Evolutionary conservation across 2,113 vertebrate genomes (phyloP), one percentile per base, ranked within the genome.

Genomic region (Syrmaticus mikado): DNA sequence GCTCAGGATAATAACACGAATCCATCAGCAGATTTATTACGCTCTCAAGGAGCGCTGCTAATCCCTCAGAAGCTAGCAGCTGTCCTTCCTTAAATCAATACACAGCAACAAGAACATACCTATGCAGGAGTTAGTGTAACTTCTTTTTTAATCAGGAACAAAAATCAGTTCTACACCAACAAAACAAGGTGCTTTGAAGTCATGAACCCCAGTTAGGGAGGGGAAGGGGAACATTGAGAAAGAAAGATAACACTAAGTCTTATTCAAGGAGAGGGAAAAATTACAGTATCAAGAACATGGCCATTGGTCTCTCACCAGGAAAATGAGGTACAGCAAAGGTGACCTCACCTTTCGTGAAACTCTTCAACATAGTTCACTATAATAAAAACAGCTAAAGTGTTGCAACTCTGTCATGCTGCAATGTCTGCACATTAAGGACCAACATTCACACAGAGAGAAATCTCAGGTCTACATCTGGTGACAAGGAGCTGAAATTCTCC

Each of bases 41-140:
- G 10, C 38, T 84, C 66, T 38, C 43, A 45, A 16, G 13, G 53
- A 94, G 43, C 25, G 25, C 1, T 77, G 62, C 36, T 34, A 85
- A 32, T n/a, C n/a, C 41, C 58, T 43, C 77, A 91, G 46, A 91
- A 93, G 40, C 4, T 3, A 89, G 45, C 16, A 66, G 38, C 34
- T 78, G 62, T 25, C 24, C 60, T 57, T 65, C 38, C 61, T 60
- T 72, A 75, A 73, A 61, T 7, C 2, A 0, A 19, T 22, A 11
- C 13, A 27, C 12, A 82, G 28, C 7, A 91, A 60, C 6, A 66
- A 84, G 21, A 62, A 52, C 0, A 2, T 3, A 67, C 9, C 25
- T 3, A 0, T 6, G 34, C 41, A 57, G 17, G 32, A 6, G 6
- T 0, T 1, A 61, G 62, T 57, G 40, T 43, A 43, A 79, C 36